Percentiles rank a stretch among this genome's conserved stretches.
These are phyloP conservation scores for Troides oblongomaculatus DNA, from an alignment of 2,888 invertebrate genomes.

Conservation along the genomic window DNA sequence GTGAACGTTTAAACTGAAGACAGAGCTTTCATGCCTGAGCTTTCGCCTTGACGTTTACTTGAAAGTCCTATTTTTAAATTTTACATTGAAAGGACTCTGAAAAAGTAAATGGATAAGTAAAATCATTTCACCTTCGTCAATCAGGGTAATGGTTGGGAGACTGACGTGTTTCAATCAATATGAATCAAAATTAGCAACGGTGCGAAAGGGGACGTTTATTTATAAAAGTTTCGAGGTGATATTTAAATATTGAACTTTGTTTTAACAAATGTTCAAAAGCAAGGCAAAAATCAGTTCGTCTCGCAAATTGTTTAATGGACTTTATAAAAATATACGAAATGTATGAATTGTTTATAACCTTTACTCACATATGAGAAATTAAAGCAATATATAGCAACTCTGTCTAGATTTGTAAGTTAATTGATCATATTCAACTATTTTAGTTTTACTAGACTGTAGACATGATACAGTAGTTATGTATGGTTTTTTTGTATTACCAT, in stretches of 20 bases:
- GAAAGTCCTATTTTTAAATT: constrained; percentile 5
- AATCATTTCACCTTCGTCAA: constrained; percentile 21
- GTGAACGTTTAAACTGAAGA: background rate
- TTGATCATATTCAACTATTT: no score
- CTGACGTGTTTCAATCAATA: constrained; percentile 19
- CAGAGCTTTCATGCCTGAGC: background rate
- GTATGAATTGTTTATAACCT: no score
- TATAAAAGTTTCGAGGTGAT: background rate
- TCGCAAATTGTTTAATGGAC: background rate
- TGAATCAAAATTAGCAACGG: constrained; percentile 20
- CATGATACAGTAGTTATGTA: no score
- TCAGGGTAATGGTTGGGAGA: constrained; percentile 13
- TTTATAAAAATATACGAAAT: no score
- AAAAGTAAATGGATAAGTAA: constrained; percentile 9
- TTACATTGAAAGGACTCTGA: background rate
- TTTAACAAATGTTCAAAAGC: background rate
- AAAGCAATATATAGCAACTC: no score
- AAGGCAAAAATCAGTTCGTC: background rate
- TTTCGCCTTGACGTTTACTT: background rate
- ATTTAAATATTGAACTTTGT: constrained; percentile 6
- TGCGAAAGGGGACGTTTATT: constrained; percentile 9
- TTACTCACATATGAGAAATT: no score
- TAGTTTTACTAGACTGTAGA: no score
- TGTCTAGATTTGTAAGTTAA: no score
- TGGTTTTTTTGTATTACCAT: no score